phyloP scores from a whole-genome alignment of 2,797 vertebrate species.

The Rhinogobio ventralis region DNA sequence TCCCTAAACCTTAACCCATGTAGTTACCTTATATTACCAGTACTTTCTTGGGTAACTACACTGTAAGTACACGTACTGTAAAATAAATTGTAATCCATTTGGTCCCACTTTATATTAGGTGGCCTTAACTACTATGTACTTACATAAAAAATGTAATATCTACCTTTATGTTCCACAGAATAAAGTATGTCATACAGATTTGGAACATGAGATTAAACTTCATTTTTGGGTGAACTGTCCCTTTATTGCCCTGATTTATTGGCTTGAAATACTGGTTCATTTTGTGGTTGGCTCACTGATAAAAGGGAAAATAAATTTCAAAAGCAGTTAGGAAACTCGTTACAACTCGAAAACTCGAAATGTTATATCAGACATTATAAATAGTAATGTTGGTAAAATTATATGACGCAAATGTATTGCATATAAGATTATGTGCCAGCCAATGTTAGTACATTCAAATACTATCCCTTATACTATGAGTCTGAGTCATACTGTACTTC shows the following conservation, averaged over 20 bases:
- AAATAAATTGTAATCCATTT: neutral
- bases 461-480: neutral
- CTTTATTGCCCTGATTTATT: neutral
- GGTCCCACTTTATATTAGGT: no score
- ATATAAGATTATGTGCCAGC: neutral
- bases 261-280: neutral
- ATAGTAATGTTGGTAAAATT: neutral
- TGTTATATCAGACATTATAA: neutral
- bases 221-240: neutral
- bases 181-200: neutral
- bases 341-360: no score
- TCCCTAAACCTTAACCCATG: no score
- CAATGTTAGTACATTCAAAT: neutral
- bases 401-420: neutral
- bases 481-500: conserved; percentile 4
- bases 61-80: no score
- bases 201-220: neutral
- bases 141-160: no score
- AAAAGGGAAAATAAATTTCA: neutral
- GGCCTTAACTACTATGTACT: no score
- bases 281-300: neutral
- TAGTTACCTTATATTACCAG: no score
- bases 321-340: neutral
- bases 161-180: neutral
- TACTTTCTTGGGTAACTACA: no score